A percentile compares a stretch with the other conserved stretches of the same genome.
These are phyloP conservation scores for Aethina tumida DNA, from an alignment of 1,140 invertebrate species.

Conservation along the genomic window DNA sequence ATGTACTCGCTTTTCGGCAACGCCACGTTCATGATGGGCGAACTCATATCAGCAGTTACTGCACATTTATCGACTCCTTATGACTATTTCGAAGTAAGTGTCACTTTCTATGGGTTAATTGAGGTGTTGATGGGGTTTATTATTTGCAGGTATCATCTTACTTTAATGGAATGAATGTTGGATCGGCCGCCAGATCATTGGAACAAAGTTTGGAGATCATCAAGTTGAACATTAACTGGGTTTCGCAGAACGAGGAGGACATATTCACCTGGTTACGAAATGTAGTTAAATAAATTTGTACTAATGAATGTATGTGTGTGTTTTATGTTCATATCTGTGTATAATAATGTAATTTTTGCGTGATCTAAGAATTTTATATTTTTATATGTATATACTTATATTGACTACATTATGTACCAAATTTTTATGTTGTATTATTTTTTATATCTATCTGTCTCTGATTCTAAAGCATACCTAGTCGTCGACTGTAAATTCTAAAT, in stretches of 20 bases:
- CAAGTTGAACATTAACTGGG: constrained; percentile 67
- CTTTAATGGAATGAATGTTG: constrained; percentile 56
- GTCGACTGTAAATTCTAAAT: too few relatives aligned
- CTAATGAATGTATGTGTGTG: too few relatives aligned
- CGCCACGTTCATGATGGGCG: constrained; percentile 56
- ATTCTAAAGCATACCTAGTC: too few relatives aligned
- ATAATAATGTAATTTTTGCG: too few relatives aligned
- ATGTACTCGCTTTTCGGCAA: constrained; percentile 56
- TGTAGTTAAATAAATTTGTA: constrained; percentile 24
- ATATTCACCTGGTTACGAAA: constrained; percentile 34
- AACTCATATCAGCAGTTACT: constrained; percentile 57
- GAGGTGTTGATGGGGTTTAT: constrained; percentile 8
- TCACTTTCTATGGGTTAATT: neutral
- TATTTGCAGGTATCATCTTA: constrained; percentile 51
- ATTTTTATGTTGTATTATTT: too few relatives aligned
- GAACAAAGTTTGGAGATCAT: constrained; percentile 69
- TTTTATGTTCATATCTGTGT: too few relatives aligned
- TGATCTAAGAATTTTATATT: too few relatives aligned
- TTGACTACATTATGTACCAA: too few relatives aligned
- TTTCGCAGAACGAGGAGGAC: constrained; percentile 47
- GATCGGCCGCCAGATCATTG: constrained; percentile 54
- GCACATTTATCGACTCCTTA: constrained; percentile 61
- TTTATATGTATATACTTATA: too few relatives aligned
- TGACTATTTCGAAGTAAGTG: constrained; percentile 58
- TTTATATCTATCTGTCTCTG: too few relatives aligned